These are phyloP conservation scores for Agrotis exclamationis DNA, from an alignment of 2,888 invertebrate species.

Conservation along the genomic window DNA sequence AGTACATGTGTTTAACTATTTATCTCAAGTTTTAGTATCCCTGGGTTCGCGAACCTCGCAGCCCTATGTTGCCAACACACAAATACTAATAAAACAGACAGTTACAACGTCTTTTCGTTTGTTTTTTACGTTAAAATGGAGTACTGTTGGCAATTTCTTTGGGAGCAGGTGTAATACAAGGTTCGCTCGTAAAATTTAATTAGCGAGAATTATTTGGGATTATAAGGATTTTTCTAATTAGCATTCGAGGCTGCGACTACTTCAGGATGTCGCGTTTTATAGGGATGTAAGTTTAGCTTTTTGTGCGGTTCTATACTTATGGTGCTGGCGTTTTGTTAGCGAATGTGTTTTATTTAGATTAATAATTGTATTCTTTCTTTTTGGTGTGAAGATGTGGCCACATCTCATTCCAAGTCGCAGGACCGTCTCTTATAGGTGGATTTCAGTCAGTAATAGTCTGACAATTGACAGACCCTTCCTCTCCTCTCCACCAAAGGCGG, in stretches of 20 bases:
- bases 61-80: conserved; percentile 54
- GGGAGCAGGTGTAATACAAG: conserved; percentile 78
- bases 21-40: conserved; percentile 53
- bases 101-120: conserved; percentile 63
- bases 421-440: no score
- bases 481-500: no score
- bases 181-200: conserved; percentile 81
- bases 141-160: conserved; percentile 65
- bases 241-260: conserved; percentile 53
- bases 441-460: no score
- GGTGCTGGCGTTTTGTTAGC: background rate
- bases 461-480: no score
- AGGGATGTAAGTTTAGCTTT: conserved; percentile 13
- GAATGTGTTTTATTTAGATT: no score
- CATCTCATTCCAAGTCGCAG: no score
- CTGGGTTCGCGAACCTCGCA: conserved; percentile 22
- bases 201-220: conserved; percentile 84
- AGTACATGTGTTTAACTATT: conserved; percentile 58
- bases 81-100: conserved; percentile 71
- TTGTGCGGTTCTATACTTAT: conserved; percentile 28
- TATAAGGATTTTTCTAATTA: conserved; percentile 86
- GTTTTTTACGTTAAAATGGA: conserved; percentile 66
- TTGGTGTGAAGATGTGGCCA: no score
- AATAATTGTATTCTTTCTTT: no score
- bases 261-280: conserved; percentile 41